Evolutionary conservation across 2,113 vertebrate species (phyloP), one percentile per base, ranked within the genome.

Genomic region (Oryzias melastigma): DNA sequence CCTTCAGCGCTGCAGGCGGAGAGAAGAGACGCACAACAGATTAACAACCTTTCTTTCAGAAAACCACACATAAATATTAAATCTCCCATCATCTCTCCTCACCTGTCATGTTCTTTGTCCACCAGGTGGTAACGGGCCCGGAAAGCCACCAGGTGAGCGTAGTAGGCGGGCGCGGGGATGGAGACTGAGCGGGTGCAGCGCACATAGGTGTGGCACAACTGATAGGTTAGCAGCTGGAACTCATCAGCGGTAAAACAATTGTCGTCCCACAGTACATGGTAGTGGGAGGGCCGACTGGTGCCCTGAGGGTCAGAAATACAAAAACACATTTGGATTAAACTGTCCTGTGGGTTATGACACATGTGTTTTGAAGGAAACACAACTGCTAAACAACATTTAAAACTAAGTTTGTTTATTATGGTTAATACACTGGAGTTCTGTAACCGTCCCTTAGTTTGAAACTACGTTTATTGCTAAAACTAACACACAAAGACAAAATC

Each of bases 31-130:
- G 2, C 35, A 8, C 35, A 35, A 35, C 35, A 35, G 35, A 35
- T 35, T 12, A 35, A 35, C 35, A 35, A 35, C 8, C 35, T 35
- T 35, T 35, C 8, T 10, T 12, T 35, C 35, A 35, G 2, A 35
- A 35, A 35, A 35, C 3, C 35, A 10, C 10, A 44, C 43, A 16
- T 1, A 44, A 17, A 44, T 17, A 1, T 16, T 44, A 16, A 14
- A 44, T 17, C 16, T 4, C 14, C 43, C 4, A 1, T 7, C 14
- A 19, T 1, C 14, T 44, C 45, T 15, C 5, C 68, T 91, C 85
- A 98, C 97, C 97, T 99, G 95, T 99, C 97, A 59, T 99, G 97
- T 80, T 99, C 97, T 88, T 99, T 99, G 91, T 99, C 97, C 91
- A 99, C 97, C 45, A 99, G 92, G 88, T 99, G 97, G 86, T 99